phyloP scores from a whole-genome alignment of 2,113 vertebrate species.

The Myrmecobius fasciatus region DNA sequence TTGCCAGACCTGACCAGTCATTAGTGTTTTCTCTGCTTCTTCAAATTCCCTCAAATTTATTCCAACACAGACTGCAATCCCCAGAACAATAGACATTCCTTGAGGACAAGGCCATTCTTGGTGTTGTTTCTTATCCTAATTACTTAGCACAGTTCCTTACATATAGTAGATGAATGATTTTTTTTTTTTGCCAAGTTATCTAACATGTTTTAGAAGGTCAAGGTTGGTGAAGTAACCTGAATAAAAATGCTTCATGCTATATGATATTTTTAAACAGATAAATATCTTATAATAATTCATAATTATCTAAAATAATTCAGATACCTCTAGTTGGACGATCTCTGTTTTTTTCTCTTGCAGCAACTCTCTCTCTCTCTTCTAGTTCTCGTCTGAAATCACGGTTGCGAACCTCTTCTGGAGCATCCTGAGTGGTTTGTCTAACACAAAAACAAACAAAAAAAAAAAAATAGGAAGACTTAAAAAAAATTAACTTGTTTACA shows the following conservation, averaged over 20 bases:
- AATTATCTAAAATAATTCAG: neutral
- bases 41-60: neutral
- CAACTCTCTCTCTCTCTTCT: conserved; percentile 94
- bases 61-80: neutral
- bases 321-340: conserved; percentile 94
- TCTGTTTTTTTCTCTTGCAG: conserved; percentile 92
- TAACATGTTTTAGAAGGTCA: neutral
- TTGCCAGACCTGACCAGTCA: neutral
- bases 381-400: conserved; percentile 97
- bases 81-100: neutral
- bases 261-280: neutral
- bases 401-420: conserved; percentile 95
- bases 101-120: neutral
- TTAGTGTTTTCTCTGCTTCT: neutral
- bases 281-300: neutral
- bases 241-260: neutral
- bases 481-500: neutral
- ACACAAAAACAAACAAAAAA: neutral
- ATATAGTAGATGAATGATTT: neutral
- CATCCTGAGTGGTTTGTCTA: conserved; percentile 97
- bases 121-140: neutral
- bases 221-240: neutral
- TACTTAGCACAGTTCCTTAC: neutral
- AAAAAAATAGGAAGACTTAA: neutral
- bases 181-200: neutral